These are phyloP conservation scores for Microplitis mediator DNA, from an alignment of 1,140 invertebrate species.

Conservation along the genomic window DNA sequence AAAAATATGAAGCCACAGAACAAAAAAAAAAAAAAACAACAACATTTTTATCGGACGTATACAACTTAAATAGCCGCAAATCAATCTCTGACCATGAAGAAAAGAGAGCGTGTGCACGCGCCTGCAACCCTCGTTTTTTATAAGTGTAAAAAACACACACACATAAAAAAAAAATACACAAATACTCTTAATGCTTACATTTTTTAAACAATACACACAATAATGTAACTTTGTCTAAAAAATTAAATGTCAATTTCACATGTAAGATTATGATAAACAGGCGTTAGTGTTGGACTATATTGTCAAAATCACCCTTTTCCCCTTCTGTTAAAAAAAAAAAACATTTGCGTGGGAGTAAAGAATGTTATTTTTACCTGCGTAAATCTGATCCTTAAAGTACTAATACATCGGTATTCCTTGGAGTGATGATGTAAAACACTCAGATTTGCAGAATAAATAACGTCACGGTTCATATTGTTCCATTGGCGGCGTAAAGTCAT, in stretches of 20 bases:
- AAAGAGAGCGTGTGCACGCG: conserved; percentile 9
- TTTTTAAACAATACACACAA: neutral
- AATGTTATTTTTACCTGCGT: conserved; percentile 18
- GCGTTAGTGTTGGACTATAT: conserved; percentile 11
- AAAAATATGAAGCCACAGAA: neutral
- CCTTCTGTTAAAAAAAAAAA: neutral
- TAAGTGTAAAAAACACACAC: neutral
- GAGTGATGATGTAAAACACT: conserved; percentile 18
- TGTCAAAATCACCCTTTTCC: conserved; percentile 25
- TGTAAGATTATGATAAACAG: conserved; percentile 11
- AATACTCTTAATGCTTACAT: neutral
- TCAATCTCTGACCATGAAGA: conserved; percentile 22
- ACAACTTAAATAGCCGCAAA: conserved; percentile 10
- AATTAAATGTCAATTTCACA: neutral
- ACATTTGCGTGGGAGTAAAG: conserved; percentile 7
- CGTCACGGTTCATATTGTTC: conserved; percentile 31
- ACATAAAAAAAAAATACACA: neutral
- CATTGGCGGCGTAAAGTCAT: conserved; percentile 31
- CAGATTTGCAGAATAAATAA: conserved; percentile 15
- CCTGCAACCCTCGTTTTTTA: neutral
- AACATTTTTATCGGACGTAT: conserved; percentile 5
- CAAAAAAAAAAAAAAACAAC: neutral
- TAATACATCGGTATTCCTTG: conserved; percentile 9
- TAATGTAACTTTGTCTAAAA: neutral
- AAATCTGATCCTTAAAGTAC: neutral